Evolutionary conservation across 2,888 invertebrate genomes (phyloP).

Genomic region (Allygus modestus): DNA sequence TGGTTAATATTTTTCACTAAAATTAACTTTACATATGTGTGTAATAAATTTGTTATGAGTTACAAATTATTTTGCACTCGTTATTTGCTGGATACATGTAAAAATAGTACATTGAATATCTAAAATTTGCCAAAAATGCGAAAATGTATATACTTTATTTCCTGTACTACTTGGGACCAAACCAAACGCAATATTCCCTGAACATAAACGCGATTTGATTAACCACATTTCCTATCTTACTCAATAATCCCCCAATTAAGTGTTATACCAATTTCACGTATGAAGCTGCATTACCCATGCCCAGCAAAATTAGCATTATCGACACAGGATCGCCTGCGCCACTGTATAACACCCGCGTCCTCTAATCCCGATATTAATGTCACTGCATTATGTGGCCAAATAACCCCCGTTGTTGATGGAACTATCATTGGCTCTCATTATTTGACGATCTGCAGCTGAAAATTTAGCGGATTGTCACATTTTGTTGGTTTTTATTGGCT

Average conservation of each 20-base stretch:
- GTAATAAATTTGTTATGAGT: too few species aligned
- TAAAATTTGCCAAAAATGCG: too few species aligned
- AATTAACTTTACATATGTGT: too few species aligned
- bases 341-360: conserved; percentile 5
- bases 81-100: too few species aligned
- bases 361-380: conserved; percentile 21
- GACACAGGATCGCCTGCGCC: neutral
- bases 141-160: too few species aligned
- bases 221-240: neutral
- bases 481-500: conserved; percentile 37
- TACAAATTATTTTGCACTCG: too few species aligned
- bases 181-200: neutral
- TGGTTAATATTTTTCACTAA: too few species aligned
- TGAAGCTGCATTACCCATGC: neutral
- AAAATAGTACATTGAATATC: too few species aligned
- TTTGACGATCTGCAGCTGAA: conserved; percentile 24
- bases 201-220: neutral
- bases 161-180: too few species aligned
- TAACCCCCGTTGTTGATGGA: conserved; percentile 12
- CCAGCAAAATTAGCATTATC: conserved; percentile 19
- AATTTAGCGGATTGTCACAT: conserved; percentile 34
- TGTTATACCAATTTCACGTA: neutral
- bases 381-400: conserved; percentile 36
- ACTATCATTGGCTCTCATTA: conserved; percentile 38
- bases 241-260: conserved; percentile 5